A percentile compares a stretch with the other conserved stretches of the same genome.
phyloP scores from a whole-genome alignment of 2,113 vertebrate species.

The Patagioenas fasciata region DNA sequence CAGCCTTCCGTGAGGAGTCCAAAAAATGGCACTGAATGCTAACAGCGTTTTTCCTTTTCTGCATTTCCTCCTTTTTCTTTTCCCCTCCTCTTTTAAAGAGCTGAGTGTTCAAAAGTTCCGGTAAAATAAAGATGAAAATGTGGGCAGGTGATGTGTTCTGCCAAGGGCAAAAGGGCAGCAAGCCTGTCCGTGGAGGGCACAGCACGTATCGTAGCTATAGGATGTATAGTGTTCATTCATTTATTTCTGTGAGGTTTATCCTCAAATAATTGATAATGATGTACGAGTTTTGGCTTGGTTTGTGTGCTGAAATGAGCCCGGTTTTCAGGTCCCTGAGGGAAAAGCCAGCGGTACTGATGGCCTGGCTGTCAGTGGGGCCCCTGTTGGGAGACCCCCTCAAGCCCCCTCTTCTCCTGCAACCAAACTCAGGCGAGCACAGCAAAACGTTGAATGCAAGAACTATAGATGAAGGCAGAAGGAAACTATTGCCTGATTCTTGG shows the following conservation, averaged over 20 bases:
- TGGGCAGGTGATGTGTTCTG: background rate
- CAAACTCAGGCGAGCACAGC: too few relatives aligned
- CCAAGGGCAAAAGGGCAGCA: background rate
- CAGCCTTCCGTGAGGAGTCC: background rate
- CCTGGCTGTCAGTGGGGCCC: too few relatives aligned
- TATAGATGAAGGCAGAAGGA: background rate
- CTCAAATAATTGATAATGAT: background rate
- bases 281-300: fast-evolving
- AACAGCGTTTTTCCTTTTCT: background rate
- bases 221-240: fast-evolving
- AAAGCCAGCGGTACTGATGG: background rate
- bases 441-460: too few relatives aligned
- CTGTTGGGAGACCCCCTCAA: too few relatives aligned
- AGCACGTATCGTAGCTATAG: too few relatives aligned
- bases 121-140: background rate
- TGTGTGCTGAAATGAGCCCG: background rate
- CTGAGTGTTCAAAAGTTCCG: background rate
- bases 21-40: background rate
- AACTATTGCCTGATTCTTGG: fast-evolving
- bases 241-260: background rate
- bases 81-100: fast-evolving
- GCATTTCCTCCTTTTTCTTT: background rate
- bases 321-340: background rate
- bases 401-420: fast-evolving
- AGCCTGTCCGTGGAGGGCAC: fast-evolving